Conservation (phyloP, 2,888 invertebrate species). For the Dryadula phaetusa region DNA sequence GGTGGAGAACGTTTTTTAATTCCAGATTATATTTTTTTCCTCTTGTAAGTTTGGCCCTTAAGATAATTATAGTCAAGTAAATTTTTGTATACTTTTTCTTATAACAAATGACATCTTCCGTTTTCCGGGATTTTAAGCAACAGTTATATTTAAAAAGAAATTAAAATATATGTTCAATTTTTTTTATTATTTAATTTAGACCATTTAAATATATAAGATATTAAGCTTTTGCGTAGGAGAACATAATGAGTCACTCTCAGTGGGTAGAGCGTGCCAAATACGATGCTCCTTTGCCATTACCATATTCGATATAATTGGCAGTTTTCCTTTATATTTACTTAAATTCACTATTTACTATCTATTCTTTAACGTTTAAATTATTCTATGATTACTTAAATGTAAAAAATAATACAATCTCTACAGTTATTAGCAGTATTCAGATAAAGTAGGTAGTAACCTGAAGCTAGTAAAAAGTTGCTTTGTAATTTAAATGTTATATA, state of each 20-base stretch:
- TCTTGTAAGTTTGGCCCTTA: not conserved
- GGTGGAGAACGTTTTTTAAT: not conserved
- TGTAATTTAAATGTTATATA: not conserved
- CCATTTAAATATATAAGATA: not conserved
- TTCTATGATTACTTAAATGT: no score
- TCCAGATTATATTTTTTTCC: not conserved
- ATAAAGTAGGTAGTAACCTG: no score
- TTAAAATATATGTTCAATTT: no score
- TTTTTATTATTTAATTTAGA: no score
- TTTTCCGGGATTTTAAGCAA: no score
- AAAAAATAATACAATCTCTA: no score
- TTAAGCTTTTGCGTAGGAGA: not conserved
- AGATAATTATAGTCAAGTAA: not conserved
- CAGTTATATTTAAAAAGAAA: constrained; percentile 4
- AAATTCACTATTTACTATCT: not conserved
- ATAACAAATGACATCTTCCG: no score
- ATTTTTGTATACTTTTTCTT: no score
- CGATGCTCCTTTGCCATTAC: not conserved
- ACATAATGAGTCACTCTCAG: not conserved
- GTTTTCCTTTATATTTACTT: not conserved
- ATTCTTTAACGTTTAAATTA: not conserved
- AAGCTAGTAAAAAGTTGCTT: not conserved
- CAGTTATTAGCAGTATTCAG: no score
- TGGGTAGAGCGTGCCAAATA: constrained; percentile 10
- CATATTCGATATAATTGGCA: not conserved